These are phyloP conservation scores for Pammene fasciana DNA, from an alignment of 2,888 invertebrate species.

Conservation along the genomic window DNA sequence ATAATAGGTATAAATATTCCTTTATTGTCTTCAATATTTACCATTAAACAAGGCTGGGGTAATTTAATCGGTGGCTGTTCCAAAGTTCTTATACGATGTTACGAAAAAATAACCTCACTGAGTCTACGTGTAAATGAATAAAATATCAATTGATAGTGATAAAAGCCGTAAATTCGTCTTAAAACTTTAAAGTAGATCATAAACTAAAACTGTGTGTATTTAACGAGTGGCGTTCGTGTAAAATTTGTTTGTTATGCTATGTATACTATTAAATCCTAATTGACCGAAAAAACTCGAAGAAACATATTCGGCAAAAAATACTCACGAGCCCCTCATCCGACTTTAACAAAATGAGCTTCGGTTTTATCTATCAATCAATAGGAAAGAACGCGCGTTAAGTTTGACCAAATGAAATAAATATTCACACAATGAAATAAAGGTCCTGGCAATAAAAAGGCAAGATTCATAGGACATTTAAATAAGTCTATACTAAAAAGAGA, in stretches of 20 bases:
- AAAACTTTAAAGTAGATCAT: conserved; percentile 6
- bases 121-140: not conserved
- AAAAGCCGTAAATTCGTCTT: not conserved
- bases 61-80: conserved; percentile 33
- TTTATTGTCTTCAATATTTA: conserved; percentile 82
- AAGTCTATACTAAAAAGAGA: conserved; percentile 21
- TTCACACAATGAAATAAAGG: conserved; percentile 1
- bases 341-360: not conserved
- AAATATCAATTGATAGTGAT: not conserved
- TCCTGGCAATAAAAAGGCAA: not conserved
- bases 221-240: conserved; percentile 8
- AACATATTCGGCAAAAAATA: not conserved
- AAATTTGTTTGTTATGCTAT: conserved; percentile 4
- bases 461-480: conserved; percentile 1
- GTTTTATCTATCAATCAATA: too few relatives aligned
- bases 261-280: conserved; percentile 17
- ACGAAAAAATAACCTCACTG: conserved; percentile 45
- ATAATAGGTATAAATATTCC: conserved; percentile 81
- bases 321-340: not conserved
- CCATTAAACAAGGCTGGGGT: conserved; percentile 72
- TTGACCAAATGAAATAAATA: not conserved
- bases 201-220: conserved; percentile 21
- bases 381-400: too few relatives aligned
- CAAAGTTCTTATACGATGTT: conserved; percentile 29
- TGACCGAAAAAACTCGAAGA: conserved; percentile 4